These are phyloP conservation scores for Lysiphlebus fabarum DNA, from an alignment of 1,140 invertebrate genomes.

Conservation along the genomic window DNA sequence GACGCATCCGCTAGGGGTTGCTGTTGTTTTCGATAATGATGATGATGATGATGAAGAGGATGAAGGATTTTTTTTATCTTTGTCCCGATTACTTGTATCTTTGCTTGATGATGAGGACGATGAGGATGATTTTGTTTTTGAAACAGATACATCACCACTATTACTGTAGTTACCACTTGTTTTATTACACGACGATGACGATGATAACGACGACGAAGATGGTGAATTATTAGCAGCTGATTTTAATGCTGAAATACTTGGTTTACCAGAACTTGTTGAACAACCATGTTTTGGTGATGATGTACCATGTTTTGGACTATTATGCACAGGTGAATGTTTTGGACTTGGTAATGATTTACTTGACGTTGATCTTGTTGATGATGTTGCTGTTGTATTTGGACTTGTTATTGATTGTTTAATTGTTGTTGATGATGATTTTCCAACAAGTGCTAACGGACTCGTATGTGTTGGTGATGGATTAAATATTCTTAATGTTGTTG, in stretches of 20 bases:
- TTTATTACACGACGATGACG: constrained; percentile 37
- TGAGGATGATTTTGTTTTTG: constrained; percentile 41
- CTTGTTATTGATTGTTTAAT: constrained; percentile 41
- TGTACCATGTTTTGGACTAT: constrained; percentile 68
- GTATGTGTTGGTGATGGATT: constrained; percentile 69
- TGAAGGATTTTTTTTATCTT: constrained; percentile 29
- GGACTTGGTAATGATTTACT: constrained; percentile 66
- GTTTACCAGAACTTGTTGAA: constrained; percentile 72
- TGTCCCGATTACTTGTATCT: constrained; percentile 13
- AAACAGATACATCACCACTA: constrained; percentile 26
- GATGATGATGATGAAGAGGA: constrained; percentile 49
- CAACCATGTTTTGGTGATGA: constrained; percentile 74
- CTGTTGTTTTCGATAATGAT: constrained; percentile 45
- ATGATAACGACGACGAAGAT: constrained; percentile 35
- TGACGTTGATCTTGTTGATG: constrained; percentile 29
- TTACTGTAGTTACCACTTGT: constrained; percentile 35
- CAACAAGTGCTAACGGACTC: constrained; percentile 58
- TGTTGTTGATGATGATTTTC: constrained; percentile 62
- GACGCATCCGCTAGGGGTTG: too few relatives aligned
- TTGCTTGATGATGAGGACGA: constrained; percentile 34
- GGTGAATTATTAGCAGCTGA: constrained; percentile 63
- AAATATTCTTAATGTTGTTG: constrained; percentile 65
- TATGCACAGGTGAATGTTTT: constrained; percentile 73
- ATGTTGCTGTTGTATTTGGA: neutral
- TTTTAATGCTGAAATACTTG: constrained; percentile 83